Evolutionary conservation across 2,888 invertebrate genomes (phyloP), one percentile per base, ranked within the genome.

Genomic region (Quadroppia sp.): DNA sequence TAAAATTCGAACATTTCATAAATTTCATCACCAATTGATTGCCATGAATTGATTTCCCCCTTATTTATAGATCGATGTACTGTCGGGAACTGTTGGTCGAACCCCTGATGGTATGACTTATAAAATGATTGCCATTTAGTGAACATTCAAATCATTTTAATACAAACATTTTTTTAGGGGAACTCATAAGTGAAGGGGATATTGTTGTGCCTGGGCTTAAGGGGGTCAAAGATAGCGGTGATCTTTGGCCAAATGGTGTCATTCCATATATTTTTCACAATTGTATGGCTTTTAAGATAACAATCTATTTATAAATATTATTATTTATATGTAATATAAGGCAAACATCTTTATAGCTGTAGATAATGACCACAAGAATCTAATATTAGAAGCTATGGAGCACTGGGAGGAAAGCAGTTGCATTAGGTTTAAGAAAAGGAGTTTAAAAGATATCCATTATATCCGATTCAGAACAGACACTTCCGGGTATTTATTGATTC

Each of bases 371-470:
- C 74, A 74, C 11, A 74, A 56, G 17, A 23, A 42, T 11, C 67
- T 64, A 15, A 76, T 77, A 28, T 15, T 71, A 48, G 45, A 72
- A 67, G 77, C 77, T 0, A 76, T 77, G 72, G 61, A 71, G 3
- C 70, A 76, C 30, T 77, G 77, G 77, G 74, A 75, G 56, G 72
- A 75, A 11, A 45, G 73, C 30, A 77, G 77, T 1, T 77, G 77
- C 48, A 48, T 77, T 4, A 36, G 70, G 20, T 77, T 77, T 59
- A 75, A 70, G 20, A 72, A 75, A 67, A 28, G 40, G 15, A 56
- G 32, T 4, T 1, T n/a, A 20, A 42, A 59, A 45, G 48, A 50
- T 25, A n/a, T 17, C 17, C 1, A 67, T 32, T 42, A 25, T 32
- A 28, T 71, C 2, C 71, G 36, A 6, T 71, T 74, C 20, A 30